Conservation (phyloP, 2,888 invertebrate genomes). For the Nephrocerus scutellatus region DNA sequence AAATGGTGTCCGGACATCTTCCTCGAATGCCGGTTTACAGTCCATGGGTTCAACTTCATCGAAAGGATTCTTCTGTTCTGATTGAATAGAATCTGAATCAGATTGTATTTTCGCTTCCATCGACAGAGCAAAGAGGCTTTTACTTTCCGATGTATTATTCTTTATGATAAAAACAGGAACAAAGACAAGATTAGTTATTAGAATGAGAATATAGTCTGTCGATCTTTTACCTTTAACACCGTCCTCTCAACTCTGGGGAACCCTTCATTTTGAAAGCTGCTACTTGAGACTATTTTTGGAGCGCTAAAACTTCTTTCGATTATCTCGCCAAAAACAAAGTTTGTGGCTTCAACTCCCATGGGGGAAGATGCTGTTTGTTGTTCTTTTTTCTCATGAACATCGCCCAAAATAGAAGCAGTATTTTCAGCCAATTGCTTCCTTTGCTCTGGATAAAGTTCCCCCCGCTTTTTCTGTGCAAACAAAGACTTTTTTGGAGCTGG, state of each 20-base stretch:
- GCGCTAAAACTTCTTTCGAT: constrained; percentile 45
- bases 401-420: constrained; percentile 24
- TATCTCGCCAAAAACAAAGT: constrained; percentile 51
- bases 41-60: constrained; percentile 18
- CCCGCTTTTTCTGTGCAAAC: constrained; percentile 32
- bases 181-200: neutral
- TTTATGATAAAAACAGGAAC: neutral
- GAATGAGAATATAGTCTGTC: neutral
- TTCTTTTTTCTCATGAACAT: constrained; percentile 30
- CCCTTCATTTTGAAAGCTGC: neutral
- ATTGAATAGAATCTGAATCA: neutral
- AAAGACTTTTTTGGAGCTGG: constrained; percentile 36
- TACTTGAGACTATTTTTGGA: constrained; percentile 11
- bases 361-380: neutral
- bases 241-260: constrained; percentile 22
- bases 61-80: neutral
- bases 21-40: constrained; percentile 12
- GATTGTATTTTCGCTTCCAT: constrained; percentile 39
- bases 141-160: constrained; percentile 31
- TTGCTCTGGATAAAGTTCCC: neutral
- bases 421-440: constrained; percentile 8
- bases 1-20: constrained; percentile 16
- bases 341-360: neutral
- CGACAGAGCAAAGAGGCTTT: constrained; percentile 52
- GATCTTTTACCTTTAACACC: constrained; percentile 13